Base-by-base conservation (phyloP, 2,113 vertebrate species). In the Philantomba maxwellii region DNA sequence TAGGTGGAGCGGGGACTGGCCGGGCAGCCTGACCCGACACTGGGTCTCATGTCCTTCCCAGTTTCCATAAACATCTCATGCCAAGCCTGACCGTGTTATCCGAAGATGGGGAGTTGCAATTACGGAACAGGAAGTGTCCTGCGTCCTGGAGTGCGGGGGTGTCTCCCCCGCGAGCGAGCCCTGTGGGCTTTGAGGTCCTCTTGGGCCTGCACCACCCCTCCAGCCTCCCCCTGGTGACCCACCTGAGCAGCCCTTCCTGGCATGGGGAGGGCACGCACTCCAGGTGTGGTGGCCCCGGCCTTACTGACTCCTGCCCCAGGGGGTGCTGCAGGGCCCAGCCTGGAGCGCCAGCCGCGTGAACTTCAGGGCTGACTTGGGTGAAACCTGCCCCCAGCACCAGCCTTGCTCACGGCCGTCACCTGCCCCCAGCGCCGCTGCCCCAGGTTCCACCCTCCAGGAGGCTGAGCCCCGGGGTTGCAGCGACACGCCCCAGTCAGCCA, bases 341-440 rank as follows among this genome's bases (percentile, higher is more conserved):
- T 8, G 2, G 17, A 15, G 16, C 0, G 0, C 6, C 0, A 19
- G 17, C 16, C 2, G 0, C 1, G 0, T 30, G 15, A 66, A 66
- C 13, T 51, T 55, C 30, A 25, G 55, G 13, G n/a, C 43, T 1
- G 15, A 19, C 60, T 53, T 81, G 14, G 45, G 55, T 75, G 9
- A 45, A 36, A 7, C 7, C 3, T 36, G 57, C 17, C 2, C 30
- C 13, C 47, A 11, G 55, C 2, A 23, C 36, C 19, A 21, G 36
- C 15, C 23, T 45, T 9, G 25, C 9, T 78, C 87, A 55, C 0
- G 0, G 9, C 1, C 7, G 16, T 14, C 25, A 0, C 17, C 1
- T 19, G 58, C 14, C 58, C 51, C 16, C 28, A 1, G 0, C 10
- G 11, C 30, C 0, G 3, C 62, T 16, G 62, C 4, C 64, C 17